Evolutionary conservation across 2,113 vertebrate genomes (phyloP).

Genomic region (Cryptotis parvus): DNA sequence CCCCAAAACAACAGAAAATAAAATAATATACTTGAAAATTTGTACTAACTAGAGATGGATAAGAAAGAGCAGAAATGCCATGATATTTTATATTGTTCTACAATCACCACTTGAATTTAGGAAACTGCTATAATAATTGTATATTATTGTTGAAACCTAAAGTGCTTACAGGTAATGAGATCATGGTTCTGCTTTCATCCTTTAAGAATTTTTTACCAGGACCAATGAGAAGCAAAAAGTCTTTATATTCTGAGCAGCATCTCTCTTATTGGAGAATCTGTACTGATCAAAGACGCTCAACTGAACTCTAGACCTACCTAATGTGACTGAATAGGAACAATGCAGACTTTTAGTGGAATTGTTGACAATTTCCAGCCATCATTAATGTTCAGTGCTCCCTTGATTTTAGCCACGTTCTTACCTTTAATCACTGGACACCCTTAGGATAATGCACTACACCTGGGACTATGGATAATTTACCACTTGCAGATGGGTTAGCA

Average conservation of each 20-base stretch:
- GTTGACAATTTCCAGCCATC: slow-evolving; percentile 88
- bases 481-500: slow-evolving; percentile 87
- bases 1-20: background rate
- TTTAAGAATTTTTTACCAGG: background rate
- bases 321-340: slow-evolving; percentile 78
- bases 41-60: background rate
- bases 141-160: slow-evolving; percentile 27
- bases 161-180: slow-evolving; percentile 57
- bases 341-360: slow-evolving; percentile 83
- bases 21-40: slow-evolving; percentile 43
- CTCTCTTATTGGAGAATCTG: slow-evolving; percentile 2
- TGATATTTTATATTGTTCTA: background rate
- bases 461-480: slow-evolving; percentile 88
- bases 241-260: background rate
- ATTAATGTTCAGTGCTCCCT: slow-evolving; percentile 85
- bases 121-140: background rate
- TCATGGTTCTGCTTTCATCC: slow-evolving; percentile 63
- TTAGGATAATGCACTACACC: slow-evolving; percentile 86
- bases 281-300: background rate
- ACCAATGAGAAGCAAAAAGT: slow-evolving; percentile 33
- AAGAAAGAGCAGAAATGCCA: slow-evolving; percentile 3
- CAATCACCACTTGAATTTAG: slow-evolving; percentile 43
- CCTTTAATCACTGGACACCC: slow-evolving; percentile 87
- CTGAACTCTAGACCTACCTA: slow-evolving; percentile 70
- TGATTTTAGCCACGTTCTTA: slow-evolving; percentile 86